Evolutionary conservation across 2,113 vertebrate species (phyloP), one percentile per base, ranked within the genome.

Genomic region (Xenopus laevis): DNA sequence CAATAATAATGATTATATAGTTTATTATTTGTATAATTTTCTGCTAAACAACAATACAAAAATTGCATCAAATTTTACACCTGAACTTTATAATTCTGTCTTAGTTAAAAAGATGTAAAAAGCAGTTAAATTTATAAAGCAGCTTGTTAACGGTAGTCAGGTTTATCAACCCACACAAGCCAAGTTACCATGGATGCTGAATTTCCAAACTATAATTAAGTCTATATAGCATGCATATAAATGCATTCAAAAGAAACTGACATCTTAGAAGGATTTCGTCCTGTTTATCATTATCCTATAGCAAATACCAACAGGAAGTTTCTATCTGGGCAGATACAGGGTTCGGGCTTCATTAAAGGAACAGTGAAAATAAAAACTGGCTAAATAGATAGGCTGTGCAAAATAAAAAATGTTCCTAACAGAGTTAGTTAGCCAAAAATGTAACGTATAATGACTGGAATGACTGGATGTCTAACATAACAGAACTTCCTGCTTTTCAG

Each of bases 181-280:
- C 52, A 65, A 9, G 71, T 73, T 73, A 66, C 71, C 71, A 73
- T 73, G 71, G 71, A 73, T 65, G 62, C 62, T 73, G 30, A 63
- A 73, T 66, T 73, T 66, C n/a, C 50, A 73, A 65, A 59, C 40
- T 73, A 20, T 73, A 73, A 73, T 73, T 73, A 73, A 71, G 46
- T 45, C 59, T 52, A 47, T 71, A 62, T 63, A 62, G 52, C 59
- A 50, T 21, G 20, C 68, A 71, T 27, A 62, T 52, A 45, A 62
- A 30, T 21, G 44, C 20, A 47, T 55, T 55, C 15, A 16, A 55
- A 55, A n/a, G 17, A 55, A 55, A 16, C 53, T 55, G 53, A 55
- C 15, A 55, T 55, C 17, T 55, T 9, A 1, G 13, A 55, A n/a
- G 8, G 16, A 55, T 55, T 55, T 55, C 13, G n/a, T 55, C 4